A percentile compares a stretch with the other conserved stretches of the same genome.
These are phyloP conservation scores for Andrena chrysosceles DNA, from an alignment of 2,888 invertebrate species.

Conservation along the genomic window DNA sequence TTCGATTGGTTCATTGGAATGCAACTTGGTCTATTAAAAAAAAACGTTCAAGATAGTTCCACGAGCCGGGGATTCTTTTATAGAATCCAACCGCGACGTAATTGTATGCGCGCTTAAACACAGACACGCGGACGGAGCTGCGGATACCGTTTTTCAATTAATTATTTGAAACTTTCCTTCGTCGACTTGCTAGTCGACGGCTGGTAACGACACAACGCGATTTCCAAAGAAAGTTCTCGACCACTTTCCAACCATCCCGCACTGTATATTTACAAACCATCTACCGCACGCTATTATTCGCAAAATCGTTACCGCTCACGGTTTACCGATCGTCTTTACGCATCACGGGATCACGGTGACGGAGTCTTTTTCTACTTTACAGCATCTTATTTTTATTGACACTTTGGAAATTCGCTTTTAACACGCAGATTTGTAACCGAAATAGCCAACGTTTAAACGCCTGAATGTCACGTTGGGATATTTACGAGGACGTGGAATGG, in stretches of 20 bases:
- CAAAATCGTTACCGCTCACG: slow-evolving; percentile 5
- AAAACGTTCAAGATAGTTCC: background rate
- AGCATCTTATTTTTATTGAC: background rate
- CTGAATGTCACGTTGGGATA: background rate
- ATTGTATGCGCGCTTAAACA: background rate
- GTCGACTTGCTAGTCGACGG: background rate
- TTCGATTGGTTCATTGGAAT: background rate
- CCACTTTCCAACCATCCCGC: slow-evolving; percentile 32
- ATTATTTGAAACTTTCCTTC: slow-evolving; percentile 5
- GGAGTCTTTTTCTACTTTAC: background rate
- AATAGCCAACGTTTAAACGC: background rate
- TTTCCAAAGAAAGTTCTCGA: slow-evolving; percentile 55
- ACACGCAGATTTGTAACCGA: background rate
- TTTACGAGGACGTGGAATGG: background rate
- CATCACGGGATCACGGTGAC: background rate
- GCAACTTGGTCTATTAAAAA: background rate
- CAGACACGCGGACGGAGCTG: background rate
- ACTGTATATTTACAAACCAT: slow-evolving; percentile 44
- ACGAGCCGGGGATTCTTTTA: background rate
- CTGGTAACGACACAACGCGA: background rate
- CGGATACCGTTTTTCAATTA: background rate
- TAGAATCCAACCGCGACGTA: background rate
- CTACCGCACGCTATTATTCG: slow-evolving; percentile 17
- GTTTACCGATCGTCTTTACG: background rate
- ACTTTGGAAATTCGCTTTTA: background rate